A percentile compares a stretch with the other conserved stretches of the same genome.
These are phyloP conservation scores for Sisor rabdophorus DNA, from an alignment of 2,113 vertebrate species.

Conservation along the genomic window DNA sequence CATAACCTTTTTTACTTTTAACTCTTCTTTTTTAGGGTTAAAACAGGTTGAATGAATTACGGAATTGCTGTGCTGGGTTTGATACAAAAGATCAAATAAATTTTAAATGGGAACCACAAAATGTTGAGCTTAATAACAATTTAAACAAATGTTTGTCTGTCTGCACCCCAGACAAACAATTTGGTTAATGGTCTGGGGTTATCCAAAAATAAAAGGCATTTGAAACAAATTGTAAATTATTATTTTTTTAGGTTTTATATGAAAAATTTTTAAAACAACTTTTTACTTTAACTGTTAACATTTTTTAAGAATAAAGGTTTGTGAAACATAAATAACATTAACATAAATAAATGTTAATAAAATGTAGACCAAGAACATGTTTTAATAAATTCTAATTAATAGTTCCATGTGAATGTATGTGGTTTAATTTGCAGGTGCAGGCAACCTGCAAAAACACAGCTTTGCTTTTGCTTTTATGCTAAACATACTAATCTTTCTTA, in stretches of 20 bases:
- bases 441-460: background rate
- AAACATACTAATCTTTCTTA: background rate
- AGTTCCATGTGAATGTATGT: background rate
- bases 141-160: background rate
- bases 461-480: background rate
- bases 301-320: background rate
- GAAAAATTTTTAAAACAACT: too few species aligned
- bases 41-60: too few species aligned
- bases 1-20: too few species aligned
- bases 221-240: background rate
- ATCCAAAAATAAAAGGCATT: background rate
- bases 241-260: too few species aligned
- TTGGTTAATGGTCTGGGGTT: background rate
- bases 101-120: too few species aligned
- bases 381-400: background rate
- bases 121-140: too few species aligned
- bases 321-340: background rate
- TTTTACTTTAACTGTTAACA: too few species aligned
- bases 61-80: too few species aligned
- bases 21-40: too few species aligned
- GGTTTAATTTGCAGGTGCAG: slow-evolving; percentile 17
- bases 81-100: too few species aligned
- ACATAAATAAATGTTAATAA: background rate
- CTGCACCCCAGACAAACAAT: background rate
- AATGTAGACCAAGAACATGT: background rate